A percentile compares a stretch with the other conserved stretches of the same genome.
phyloP scores from a whole-genome alignment of 2,888 invertebrate genomes.

The Nycteola revayana region DNA sequence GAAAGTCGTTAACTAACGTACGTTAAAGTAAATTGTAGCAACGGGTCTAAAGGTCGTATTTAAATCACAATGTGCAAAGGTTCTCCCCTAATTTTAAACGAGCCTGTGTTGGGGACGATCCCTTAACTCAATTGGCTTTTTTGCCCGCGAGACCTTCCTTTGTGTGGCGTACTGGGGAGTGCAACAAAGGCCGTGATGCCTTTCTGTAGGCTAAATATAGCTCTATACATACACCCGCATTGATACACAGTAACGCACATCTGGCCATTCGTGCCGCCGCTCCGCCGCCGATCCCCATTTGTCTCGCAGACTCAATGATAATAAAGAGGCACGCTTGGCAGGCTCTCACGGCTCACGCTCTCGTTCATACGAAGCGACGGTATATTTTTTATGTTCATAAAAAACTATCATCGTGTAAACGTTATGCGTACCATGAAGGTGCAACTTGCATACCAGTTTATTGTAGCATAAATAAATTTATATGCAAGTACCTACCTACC shows the following conservation, averaged over 20 bases:
- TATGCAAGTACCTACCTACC: background rate
- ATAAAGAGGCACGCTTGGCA: constrained; percentile 18
- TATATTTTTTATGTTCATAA: background rate
- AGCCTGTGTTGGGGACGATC: constrained; percentile 67
- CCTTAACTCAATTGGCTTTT: constrained; percentile 72
- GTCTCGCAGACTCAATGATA: constrained; percentile 38
- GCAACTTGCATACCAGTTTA: background rate
- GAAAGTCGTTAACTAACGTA: too few relatives aligned
- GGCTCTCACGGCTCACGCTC: constrained; percentile 18
- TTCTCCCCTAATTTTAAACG: constrained; percentile 55
- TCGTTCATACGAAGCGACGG: background rate
- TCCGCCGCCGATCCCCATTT: constrained; percentile 38
- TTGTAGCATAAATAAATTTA: background rate
- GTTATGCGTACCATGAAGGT: background rate
- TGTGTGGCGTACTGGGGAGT: constrained; percentile 69
- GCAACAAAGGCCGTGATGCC: constrained; percentile 73
- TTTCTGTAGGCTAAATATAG: constrained; percentile 80
- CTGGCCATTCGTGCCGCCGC: constrained; percentile 55
- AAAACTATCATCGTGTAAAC: background rate
- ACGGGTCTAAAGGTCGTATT: constrained; percentile 47
- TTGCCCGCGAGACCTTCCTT: constrained; percentile 73
- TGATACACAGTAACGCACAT: constrained; percentile 64
- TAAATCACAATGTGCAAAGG: constrained; percentile 42
- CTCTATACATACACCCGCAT: constrained; percentile 58
- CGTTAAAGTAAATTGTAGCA: background rate